These are phyloP conservation scores for Gadopsis marmoratus DNA, from an alignment of 2,797 vertebrate genomes.

Conservation along the genomic window DNA sequence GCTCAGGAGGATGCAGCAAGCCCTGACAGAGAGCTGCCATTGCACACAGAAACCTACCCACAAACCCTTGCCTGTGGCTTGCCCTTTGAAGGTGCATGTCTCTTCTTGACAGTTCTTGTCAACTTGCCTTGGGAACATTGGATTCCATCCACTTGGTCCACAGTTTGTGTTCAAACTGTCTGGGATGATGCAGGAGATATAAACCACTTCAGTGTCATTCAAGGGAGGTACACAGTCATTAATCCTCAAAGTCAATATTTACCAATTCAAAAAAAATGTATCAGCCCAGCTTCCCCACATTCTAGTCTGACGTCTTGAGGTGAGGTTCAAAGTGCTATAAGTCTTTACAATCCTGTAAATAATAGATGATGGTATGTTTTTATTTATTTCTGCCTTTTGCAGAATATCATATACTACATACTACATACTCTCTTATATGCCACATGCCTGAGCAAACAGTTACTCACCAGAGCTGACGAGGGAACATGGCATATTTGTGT, in stretches of 20 bases:
- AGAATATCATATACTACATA: neutral
- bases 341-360: conserved; percentile 16
- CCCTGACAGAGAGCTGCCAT: conserved; percentile 85
- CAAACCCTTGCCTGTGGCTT: conserved; percentile 83
- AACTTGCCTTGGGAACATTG: conserved; percentile 80
- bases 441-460: conserved; percentile 27
- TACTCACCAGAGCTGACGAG: conserved; percentile 48
- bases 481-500: conserved; percentile 78
- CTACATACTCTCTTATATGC: neutral
- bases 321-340: conserved; percentile 16
- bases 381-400: conserved; percentile 5
- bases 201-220: conserved; percentile 66
- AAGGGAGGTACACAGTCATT: conserved; percentile 56
- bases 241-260: conserved; percentile 55
- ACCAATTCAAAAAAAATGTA: conserved; percentile 35
- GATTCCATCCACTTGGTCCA: conserved; percentile 74
- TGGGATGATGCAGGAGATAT: conserved; percentile 70
- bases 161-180: conserved; percentile 74
- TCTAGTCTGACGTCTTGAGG: conserved; percentile 18
- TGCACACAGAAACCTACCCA: conserved; percentile 80
- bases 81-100: conserved; percentile 82
- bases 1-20: conserved; percentile 78
- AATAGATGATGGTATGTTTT: neutral
- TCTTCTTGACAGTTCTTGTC: conserved; percentile 87
- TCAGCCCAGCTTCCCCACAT: neutral